Evolutionary conservation across 2,888 invertebrate species (phyloP).

Genomic region (Atethmia centrago): DNA sequence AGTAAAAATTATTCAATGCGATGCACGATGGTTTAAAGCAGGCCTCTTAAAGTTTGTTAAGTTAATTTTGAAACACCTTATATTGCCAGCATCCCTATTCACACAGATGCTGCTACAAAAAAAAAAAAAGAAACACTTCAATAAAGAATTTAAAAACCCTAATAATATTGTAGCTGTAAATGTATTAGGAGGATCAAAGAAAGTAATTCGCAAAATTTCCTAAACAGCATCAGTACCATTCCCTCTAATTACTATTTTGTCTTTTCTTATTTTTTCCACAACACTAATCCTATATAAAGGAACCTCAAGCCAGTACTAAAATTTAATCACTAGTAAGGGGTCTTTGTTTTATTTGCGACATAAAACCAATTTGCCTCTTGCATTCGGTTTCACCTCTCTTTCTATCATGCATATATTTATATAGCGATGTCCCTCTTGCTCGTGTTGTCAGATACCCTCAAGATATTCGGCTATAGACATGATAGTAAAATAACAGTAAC

Average conservation of each 20-base stretch:
- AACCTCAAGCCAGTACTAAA: slow-evolving; percentile 69
- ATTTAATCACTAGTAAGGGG: slow-evolving; percentile 69
- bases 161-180: neutral
- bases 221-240: slow-evolving; percentile 8
- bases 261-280: slow-evolving; percentile 42
- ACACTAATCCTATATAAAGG: slow-evolving; percentile 59
- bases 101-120: neutral
- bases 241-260: slow-evolving; percentile 48
- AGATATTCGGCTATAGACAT: slow-evolving; percentile 60
- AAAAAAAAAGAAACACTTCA: no score
- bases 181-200: slow-evolving; percentile 1
- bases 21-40: no score
- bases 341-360: slow-evolving; percentile 70
- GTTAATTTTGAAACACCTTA: no score
- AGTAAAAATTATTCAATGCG: no score
- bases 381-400: slow-evolving; percentile 40
- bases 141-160: neutral
- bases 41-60: no score
- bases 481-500: slow-evolving; percentile 68
- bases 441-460: slow-evolving; percentile 37
- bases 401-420: slow-evolving; percentile 8
- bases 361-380: slow-evolving; percentile 66
- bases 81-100: neutral
- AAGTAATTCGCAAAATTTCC: slow-evolving; percentile 1
- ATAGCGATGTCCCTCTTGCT: slow-evolving; percentile 37